Evolutionary conservation across 2,113 vertebrate species (phyloP), one percentile per base, ranked within the genome.

Genomic region (Felis chaus): DNA sequence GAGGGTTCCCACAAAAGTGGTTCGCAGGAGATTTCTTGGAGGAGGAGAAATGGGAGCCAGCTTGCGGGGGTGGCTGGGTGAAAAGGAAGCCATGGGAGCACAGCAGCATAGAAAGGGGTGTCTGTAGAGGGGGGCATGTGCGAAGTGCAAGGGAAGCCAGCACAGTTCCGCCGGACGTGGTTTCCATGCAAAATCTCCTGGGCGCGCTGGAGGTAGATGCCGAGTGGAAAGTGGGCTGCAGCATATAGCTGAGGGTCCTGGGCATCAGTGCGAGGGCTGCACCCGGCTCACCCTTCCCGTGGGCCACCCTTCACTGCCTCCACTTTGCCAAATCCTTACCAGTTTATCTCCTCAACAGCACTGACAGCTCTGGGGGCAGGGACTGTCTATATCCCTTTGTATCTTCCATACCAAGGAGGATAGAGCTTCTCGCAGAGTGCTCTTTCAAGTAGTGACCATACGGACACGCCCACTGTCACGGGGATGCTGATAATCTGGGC

Each of bases 171-270:
- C 48, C 3, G 45, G 29, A 48, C 0, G 10, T 53, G 29, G 48
- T 53, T 79, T 79, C 76, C 11, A 4, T 11, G 48, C 48, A n/a
- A 53, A 53, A 53, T 53, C 76, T 79, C 8, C 92, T 74, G 69
- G 65, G 13, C 5, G 3, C 4, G n/a, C 83, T 12, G 16, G 4
- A 48, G 18, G 27, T 25, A 15, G 29, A 12, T 2, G 1, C 1
- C 31, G 7, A 68, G 41, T 5, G n/a, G 61, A 36, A 16, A 84
- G 36, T 50, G 13, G 45, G 8, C 15, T 3, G 15, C 16, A 23
- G 25, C 15, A 7, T 5, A 7, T 0, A 12, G 3, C 23, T 2
- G 18, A 45, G 25, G 15, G 31, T 27, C 79, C 7, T 1, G 27
- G 53, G 36, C 19, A 4, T 31, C 23, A 11, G 18, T 3, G 53